phyloP scores from a whole-genome alignment of 1,140 invertebrate genomes.

The Diabrotica virgifera region DNA sequence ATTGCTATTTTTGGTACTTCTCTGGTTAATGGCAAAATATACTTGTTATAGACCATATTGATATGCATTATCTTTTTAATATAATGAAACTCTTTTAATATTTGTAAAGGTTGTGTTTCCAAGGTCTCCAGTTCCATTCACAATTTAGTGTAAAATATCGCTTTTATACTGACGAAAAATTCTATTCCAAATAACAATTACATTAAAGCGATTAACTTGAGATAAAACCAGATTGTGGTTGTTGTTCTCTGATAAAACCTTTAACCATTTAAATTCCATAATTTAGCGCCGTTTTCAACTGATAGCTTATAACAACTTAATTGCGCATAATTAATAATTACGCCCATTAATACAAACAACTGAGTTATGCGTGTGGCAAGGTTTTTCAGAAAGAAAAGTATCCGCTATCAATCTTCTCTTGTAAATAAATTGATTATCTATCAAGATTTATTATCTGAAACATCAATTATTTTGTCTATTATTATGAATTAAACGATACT shows the following conservation, averaged over 20 bases:
- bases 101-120: too few relatives aligned
- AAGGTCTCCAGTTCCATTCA: too few relatives aligned
- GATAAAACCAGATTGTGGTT: too few relatives aligned
- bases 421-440: constrained; percentile 3
- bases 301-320: constrained; percentile 15
- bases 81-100: too few relatives aligned
- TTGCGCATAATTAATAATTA: constrained; percentile 14
- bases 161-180: too few relatives aligned
- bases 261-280: constrained; percentile 10
- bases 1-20: too few relatives aligned
- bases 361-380: constrained; percentile 1
- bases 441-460: background rate
- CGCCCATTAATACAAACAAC: background rate
- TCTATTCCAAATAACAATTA: too few relatives aligned
- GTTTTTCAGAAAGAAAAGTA: constrained; percentile 1
- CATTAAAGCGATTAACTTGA: too few relatives aligned
- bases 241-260: background rate
- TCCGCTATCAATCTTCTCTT: background rate
- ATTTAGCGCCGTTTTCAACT: constrained; percentile 6
- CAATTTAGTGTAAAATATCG: too few relatives aligned
- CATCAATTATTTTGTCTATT: constrained; percentile 3
- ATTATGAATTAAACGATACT: background rate
- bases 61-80: too few relatives aligned
- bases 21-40: too few relatives aligned
- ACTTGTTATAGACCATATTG: too few relatives aligned